Evolutionary conservation across 2,797 vertebrate species (phyloP), one percentile per base, ranked within the genome.

Genomic region (Mionectes olivaceus): DNA sequence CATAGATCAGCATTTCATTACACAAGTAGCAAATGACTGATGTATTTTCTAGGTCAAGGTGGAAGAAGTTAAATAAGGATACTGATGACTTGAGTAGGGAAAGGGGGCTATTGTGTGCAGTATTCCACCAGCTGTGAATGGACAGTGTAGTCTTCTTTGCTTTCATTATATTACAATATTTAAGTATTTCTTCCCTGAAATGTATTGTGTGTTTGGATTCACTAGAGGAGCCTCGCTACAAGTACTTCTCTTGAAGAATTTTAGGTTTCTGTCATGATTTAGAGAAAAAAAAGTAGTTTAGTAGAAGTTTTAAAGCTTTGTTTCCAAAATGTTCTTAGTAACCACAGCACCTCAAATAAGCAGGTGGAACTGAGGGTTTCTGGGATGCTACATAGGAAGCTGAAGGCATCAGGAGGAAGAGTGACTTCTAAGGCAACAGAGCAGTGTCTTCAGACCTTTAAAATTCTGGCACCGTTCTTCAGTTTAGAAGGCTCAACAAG

Each of bases 1-100:
- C 93, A 84, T 83, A 90, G 93, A 94, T 96, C 92, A 97, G 93
- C 95, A 95, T 95, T 96, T 95, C 64, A 87, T 96, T 93, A 90
- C 73, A 47, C 84, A 92, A 96, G 95, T 87, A 96, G 91, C 85
- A 91, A 83, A 91, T 67, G 85, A 70, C 77, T 90, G 59, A 80
- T 75, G 46, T 39, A 28, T 69, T 95, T 96, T 96, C 88, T 92
- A 93, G 95, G 93, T 96, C 94, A 96, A 96, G 92, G 92, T 90
- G 92, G 94, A 87, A 85, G 76, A 90, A 83, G 67, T 91, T 87
- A 76, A 94, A 64, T 75, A 91, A 77, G 57, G 81, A 82, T 83
- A 49, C 50, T 82, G 82, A 59, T 52, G 55, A 49, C 46, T 78
- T 82, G 37, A 64, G 71, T 14, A 33, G 28, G 39, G 46, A 55